Evolutionary conservation across 2,888 invertebrate species (phyloP), one percentile per base, ranked within the genome.

Genomic region (Automeris io): DNA sequence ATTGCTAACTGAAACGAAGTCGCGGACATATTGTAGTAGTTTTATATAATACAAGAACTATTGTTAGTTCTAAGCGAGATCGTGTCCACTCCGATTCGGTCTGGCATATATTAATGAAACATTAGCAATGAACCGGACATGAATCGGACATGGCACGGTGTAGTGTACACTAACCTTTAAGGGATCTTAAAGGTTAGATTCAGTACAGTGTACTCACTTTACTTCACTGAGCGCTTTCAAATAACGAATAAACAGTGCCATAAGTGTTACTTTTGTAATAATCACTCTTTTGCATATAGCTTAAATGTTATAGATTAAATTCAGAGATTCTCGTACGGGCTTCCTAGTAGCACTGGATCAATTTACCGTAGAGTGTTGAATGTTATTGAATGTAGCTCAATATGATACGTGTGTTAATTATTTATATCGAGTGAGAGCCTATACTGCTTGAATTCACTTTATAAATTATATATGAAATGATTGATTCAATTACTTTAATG

Each of bases 171-270:
- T n/a, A n/a, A n/a, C n/a, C n/a, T 26, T 40, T 55, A 52, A 51
- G 53, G 61, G 57, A 61, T 59, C 63, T 50, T 54, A 49, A 49
- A 39, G 51, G 51, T 57, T 63, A 34, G 55, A 58, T 36, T 64
- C 63, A 60, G 61, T 61, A 57, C 54, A 60, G 43, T 55, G 54
- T 36, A 8, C 21, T n/a, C n/a, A 11, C 36, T 49, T 42, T 42
- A 47, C 44, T 40, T 48, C 58, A 47, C 54, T 54, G 40, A 46
- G 45, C 54, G 56, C 55, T 54, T 58, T 61, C 65, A 59, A 64
- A 61, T 65, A 83, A 76, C 85, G 80, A 83, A 74, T 56, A 54
- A 65, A 67, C 75, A 70, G 85, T 85, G 85, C 85, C 85, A 85
- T 85, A 82, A 65, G 61, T 68, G 57, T 63, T 68, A 58, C 54